Base-by-base conservation (phyloP, 2,888 invertebrate genomes). In the Caenorhabditis sp. region DNA sequence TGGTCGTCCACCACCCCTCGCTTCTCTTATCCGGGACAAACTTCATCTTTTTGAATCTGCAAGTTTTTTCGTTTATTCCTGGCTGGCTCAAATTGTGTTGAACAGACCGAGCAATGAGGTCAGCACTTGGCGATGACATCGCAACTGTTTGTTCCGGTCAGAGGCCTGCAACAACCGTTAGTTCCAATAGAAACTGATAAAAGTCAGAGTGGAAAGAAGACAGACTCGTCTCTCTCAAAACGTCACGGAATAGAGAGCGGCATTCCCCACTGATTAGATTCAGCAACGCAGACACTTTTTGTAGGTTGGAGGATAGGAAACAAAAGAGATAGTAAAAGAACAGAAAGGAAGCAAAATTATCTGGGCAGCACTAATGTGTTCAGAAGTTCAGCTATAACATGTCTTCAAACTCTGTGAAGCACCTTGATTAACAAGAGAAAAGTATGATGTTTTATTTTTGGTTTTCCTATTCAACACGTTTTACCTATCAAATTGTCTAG, bases 11-110 rank as follows among this genome's bases (percentile, higher is more conserved):
- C 70, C 70, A 70, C 11, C 70, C 70, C 0, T 8, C 1, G 8
- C 37, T 37, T 13, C 70, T 26, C 18, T n/a, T 32, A 18, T 70
- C 70, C 9, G 61, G 53, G 0, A 70, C 53, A 26, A 70, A 70
- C 11, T 24, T 11, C 26, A 2, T 2, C 4, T 40, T 22, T n/a
- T 22, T 22, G 13, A 53, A 20, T 15, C 64, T 64, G 51, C 24
- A 24, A 5, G 13, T 24, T 11, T 11, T 13, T 9, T 40, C 40
- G 2, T 15, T 13, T 32, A 32, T 4, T 32, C 32, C 32, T 32
- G n/a, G n/a, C n/a, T n/a, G n/a, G n/a, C n/a, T 32, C 32, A 40
- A 40, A n/a, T n/a, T n/a, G n/a, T 3, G 15, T 13, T 3, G 13
- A 13, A 5, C 40, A 9, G 15, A 40, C 47, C 20, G n/a, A 20